phyloP scores from a whole-genome alignment of 2,888 invertebrate species.

The Physocephala rufipes region DNA sequence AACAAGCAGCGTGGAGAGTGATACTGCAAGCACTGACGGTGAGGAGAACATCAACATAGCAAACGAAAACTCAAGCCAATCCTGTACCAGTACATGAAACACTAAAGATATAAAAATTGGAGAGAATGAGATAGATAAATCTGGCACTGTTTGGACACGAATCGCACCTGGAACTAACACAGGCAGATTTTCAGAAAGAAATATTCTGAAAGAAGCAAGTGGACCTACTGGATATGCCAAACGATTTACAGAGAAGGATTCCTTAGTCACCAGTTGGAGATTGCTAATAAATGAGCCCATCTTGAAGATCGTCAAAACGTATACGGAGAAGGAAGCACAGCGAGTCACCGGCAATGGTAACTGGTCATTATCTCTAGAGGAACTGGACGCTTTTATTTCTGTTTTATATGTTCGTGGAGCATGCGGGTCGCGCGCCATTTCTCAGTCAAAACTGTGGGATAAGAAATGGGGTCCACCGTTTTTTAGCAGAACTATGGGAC shows the following conservation, averaged over 20 bases:
- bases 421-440: neutral
- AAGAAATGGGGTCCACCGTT: slow-evolving; percentile 1
- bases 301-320: no score
- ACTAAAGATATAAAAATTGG: neutral
- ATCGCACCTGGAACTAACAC: neutral
- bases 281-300: no score
- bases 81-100: neutral
- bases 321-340: neutral
- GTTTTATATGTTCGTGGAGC: slow-evolving; percentile 4
- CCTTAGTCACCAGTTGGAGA: no score
- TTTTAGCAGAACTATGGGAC: slow-evolving; percentile 10
- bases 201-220: neutral
- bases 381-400: no score
- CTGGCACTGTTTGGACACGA: neutral
- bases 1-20: neutral
- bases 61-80: neutral
- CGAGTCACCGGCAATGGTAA: neutral
- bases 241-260: neutral
- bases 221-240: neutral
- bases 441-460: neutral
- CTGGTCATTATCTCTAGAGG: neutral
- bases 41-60: neutral
- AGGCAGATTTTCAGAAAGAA: neutral
- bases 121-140: neutral
- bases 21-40: neutral